Base-by-base conservation (phyloP, 2,888 invertebrate species). In the Drosophila testacea region DNA sequence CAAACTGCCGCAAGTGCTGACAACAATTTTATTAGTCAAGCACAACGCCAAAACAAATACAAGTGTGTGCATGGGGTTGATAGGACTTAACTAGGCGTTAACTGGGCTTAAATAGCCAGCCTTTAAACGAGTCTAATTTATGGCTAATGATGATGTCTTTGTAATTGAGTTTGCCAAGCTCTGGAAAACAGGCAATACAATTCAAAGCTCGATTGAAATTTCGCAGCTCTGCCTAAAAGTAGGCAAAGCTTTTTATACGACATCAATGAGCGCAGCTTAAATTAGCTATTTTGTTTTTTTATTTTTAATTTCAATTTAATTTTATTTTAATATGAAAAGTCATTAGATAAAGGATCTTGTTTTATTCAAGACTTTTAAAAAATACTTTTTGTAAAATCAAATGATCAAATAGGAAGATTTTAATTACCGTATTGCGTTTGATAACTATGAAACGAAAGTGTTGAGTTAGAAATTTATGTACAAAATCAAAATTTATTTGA, bases 1-100 rank as follows among this genome's bases (percentile, higher is more conserved):
- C 73, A 79, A 76, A 69, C 65, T 83, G 81, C 73, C 69, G 66
- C 79, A 69, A 77, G 63, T 74, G 80, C 79, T 69, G 63, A 68
- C 61, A 69, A 57, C 59, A 47, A 39, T 65, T 60, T 60, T 27
- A 48, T 46, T 65, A 61, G 62, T 41, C 51, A 48, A 56, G 32
- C 55, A 64, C 66, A 61, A 51, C 36, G 51, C 41, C 67, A 56
- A 68, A 56, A 36, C 61, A 68, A 69, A 73, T 34, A 64, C 41
- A 38, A 10, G 11, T 11, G 13, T 41, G 47, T 38, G n/a, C 7
- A 59, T 30, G 55, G 50, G 46, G 39, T 16, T 36, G 16, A 3
- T 16, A 60, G 51, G 54, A 32, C 73, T 77, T 69, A 77, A 71
- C 68, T 51, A 52, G 77, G 81, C 79, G 81, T 85, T 79, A 83